phyloP scores from a whole-genome alignment of 2,888 invertebrate genomes.

The Charanyca ferruginea region DNA sequence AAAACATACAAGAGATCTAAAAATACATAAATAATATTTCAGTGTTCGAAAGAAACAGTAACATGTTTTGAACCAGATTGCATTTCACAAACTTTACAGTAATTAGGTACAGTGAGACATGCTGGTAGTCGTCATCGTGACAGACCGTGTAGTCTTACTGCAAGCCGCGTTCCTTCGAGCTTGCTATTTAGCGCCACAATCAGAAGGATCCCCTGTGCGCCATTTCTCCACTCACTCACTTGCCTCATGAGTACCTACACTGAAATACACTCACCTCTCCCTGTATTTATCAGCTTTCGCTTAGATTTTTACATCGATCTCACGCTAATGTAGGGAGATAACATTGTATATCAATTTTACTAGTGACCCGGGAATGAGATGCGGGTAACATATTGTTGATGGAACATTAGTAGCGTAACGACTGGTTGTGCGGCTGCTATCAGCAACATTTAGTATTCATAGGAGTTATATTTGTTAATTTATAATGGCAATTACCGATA shows the following conservation, averaged over 20 bases:
- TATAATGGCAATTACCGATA: background rate
- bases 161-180: background rate
- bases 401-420: constrained; percentile 32
- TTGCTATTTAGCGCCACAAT: background rate
- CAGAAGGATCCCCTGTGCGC: background rate
- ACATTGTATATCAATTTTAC: constrained; percentile 37
- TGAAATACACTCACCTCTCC: constrained; percentile 43
- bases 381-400: constrained; percentile 21
- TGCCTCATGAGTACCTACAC: constrained; percentile 34
- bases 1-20: no score
- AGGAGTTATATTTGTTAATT: background rate
- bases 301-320: constrained; percentile 15
- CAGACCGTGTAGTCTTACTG: background rate
- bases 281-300: constrained; percentile 26
- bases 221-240: background rate
- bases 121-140: no score
- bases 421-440: background rate
- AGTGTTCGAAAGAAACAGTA: no score
- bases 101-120: no score
- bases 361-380: constrained; percentile 13
- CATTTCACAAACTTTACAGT: no score
- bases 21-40: no score
- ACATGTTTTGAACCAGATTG: no score
- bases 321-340: constrained; percentile 11
- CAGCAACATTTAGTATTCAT: background rate